Percentiles rank a stretch among this genome's conserved stretches.
Evolutionary conservation across 2,113 vertebrate genomes (phyloP).

Genomic region (Dicaeum eximium): DNA sequence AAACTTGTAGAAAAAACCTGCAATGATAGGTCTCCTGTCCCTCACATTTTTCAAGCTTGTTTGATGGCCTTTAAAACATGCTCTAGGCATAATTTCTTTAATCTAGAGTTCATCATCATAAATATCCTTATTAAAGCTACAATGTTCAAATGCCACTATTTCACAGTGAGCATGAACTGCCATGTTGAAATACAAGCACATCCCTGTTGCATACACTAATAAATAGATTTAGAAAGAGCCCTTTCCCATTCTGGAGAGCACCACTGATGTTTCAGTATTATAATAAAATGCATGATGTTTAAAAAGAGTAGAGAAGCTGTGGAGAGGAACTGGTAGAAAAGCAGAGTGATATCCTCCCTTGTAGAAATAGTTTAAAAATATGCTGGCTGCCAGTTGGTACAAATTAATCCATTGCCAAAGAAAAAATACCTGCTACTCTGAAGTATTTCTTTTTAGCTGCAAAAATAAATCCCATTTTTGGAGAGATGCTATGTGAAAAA

Average conservation of each 20-base stretch:
- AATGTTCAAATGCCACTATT: background rate
- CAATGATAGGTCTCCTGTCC: background rate
- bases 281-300: background rate
- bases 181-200: background rate
- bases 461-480: background rate
- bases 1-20: background rate
- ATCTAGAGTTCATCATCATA: background rate
- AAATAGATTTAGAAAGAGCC: background rate
- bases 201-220: background rate
- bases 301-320: background rate
- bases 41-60: background rate
- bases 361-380: background rate
- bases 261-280: background rate
- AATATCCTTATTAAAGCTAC: background rate
- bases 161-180: background rate
- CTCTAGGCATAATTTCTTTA: background rate
- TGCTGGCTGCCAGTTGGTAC: background rate
- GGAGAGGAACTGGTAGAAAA: background rate
- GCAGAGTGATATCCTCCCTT: background rate
- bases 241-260: background rate
- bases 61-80: background rate
- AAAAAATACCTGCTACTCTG: background rate
- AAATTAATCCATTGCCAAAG: background rate
- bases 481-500: background rate
- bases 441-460: background rate